These are phyloP conservation scores for Tribolium madens DNA, from an alignment of 1,140 invertebrate species.

Conservation along the genomic window DNA sequence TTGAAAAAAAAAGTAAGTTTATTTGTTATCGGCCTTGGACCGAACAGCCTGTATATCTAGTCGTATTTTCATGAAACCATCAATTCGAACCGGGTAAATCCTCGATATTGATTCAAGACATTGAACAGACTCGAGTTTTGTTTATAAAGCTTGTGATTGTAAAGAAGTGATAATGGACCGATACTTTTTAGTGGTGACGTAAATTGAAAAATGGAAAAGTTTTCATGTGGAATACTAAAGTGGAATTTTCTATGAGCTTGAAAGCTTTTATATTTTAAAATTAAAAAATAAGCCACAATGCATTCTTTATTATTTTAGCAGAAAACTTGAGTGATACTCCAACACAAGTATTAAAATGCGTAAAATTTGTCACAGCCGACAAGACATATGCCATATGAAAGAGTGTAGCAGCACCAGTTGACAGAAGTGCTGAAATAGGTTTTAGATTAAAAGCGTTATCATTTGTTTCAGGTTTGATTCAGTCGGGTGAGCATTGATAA, in stretches of 20 bases:
- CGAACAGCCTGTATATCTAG: too few relatives aligned
- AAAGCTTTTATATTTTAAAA: neutral
- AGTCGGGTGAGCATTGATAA: constrained; percentile 43
- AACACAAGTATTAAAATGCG: neutral
- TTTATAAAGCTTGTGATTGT: constrained; percentile 12
- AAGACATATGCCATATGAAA: neutral
- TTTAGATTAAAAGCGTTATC: constrained; percentile 38
- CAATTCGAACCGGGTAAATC: constrained; percentile 4
- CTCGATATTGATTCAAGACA: constrained; percentile 19
- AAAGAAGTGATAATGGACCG: constrained; percentile 1
- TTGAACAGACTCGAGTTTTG: constrained; percentile 3
- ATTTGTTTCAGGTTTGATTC: constrained; percentile 44
- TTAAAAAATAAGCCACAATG: too few relatives aligned
- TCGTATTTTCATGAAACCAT: constrained; percentile 30
- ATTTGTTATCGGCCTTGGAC: too few relatives aligned
- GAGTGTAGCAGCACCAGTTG: neutral
- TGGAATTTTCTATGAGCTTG: neutral
- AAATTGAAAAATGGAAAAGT: neutral
- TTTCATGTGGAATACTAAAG: neutral
- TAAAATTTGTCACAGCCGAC: constrained; percentile 7
- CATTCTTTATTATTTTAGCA: neutral
- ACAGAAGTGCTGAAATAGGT: constrained; percentile 25
- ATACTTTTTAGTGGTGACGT: neutral
- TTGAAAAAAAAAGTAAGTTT: too few relatives aligned
- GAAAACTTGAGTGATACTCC: neutral